These are phyloP conservation scores for Megalopta genalis DNA, from an alignment of 1,140 invertebrate genomes.

Conservation along the genomic window DNA sequence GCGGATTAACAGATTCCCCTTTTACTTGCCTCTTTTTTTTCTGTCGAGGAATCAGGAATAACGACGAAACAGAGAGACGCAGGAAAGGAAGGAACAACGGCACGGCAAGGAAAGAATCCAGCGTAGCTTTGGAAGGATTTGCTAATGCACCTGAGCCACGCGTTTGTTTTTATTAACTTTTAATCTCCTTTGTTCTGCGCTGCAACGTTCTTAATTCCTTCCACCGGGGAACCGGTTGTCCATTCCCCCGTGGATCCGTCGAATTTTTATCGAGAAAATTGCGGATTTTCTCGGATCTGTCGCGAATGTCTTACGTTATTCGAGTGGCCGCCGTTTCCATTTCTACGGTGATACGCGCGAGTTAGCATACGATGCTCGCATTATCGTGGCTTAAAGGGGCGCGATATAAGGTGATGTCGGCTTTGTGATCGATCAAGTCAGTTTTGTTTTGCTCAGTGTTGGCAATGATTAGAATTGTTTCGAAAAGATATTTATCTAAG, in stretches of 20 bases:
- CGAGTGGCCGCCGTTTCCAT: background rate
- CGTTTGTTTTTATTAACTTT: constrained; percentile 61
- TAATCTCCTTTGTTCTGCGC: constrained; percentile 44
- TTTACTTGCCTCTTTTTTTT: background rate
- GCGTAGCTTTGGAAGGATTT: constrained; percentile 59
- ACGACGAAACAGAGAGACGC: constrained; percentile 9
- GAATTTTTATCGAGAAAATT: constrained; percentile 36
- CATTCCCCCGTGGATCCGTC: constrained; percentile 5
- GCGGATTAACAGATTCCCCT: constrained; percentile 54
- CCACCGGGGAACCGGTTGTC: background rate
- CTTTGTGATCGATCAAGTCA: background rate
- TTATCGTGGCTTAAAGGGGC: background rate
- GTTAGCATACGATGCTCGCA: background rate
- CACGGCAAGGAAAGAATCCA: constrained; percentile 36
- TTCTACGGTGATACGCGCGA: background rate
- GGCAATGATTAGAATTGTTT: too few relatives aligned
- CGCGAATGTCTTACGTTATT: background rate
- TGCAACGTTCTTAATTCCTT: constrained; percentile 35
- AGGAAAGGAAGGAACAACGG: background rate
- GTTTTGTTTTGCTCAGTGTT: too few relatives aligned
- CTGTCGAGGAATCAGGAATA: constrained; percentile 40
- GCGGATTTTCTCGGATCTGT: constrained; percentile 20
- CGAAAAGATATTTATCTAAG: too few relatives aligned
- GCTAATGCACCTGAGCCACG: constrained; percentile 50
- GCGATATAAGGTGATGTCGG: background rate